Evolutionary conservation across 1,140 invertebrate genomes (phyloP).

Genomic region (Grapholita molesta): DNA sequence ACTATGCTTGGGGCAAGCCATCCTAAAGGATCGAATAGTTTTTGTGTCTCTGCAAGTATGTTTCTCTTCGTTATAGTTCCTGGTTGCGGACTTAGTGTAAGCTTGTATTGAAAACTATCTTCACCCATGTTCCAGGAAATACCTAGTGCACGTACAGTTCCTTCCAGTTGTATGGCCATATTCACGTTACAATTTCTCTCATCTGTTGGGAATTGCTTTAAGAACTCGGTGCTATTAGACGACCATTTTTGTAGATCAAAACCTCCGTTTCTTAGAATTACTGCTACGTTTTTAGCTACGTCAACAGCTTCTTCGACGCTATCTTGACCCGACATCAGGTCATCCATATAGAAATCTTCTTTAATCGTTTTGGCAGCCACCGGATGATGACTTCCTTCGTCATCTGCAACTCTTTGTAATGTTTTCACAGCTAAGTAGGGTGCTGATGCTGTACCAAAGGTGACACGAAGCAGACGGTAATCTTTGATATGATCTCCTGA

Average conservation of each 20-base stretch:
- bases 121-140: constrained; percentile 8
- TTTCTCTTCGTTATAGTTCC: constrained; percentile 30
- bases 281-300: constrained; percentile 9
- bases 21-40: constrained; percentile 60
- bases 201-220: constrained; percentile 19
- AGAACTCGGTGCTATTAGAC: constrained; percentile 24
- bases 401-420: constrained; percentile 31
- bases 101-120: constrained; percentile 12
- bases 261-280: constrained; percentile 25
- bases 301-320: constrained; percentile 31
- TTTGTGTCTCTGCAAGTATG: constrained; percentile 29
- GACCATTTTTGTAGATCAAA: constrained; percentile 34
- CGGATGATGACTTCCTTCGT: constrained; percentile 6
- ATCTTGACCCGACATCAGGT: constrained; percentile 42
- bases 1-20: constrained; percentile 60
- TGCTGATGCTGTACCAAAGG: constrained; percentile 40
- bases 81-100: neutral
- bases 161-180: constrained; percentile 12
- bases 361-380: constrained; percentile 19
- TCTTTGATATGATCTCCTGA: constrained; percentile 16
- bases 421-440: constrained; percentile 42
- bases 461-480: constrained; percentile 34
- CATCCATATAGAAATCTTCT: constrained; percentile 54
- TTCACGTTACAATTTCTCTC: constrained; percentile 20
- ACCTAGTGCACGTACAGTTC: constrained; percentile 2